phyloP scores from a whole-genome alignment of 1,140 invertebrate genomes.

The Ganaspis sp. region DNA sequence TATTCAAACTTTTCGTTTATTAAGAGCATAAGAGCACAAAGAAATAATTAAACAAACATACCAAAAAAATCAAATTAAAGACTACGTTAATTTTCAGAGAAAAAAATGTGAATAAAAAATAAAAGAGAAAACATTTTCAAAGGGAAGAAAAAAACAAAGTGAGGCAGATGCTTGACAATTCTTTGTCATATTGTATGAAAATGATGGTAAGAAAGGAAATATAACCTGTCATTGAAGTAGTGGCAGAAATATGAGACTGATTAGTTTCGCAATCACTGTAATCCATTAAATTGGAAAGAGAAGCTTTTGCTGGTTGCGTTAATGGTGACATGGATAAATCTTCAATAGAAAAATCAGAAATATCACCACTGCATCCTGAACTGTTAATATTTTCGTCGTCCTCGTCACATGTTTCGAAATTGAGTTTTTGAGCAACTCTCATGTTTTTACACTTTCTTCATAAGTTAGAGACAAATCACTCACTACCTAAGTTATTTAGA shows the following conservation, averaged over 20 bases:
- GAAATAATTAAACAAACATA: too few species aligned
- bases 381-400: constrained; percentile 70
- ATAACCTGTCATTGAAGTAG: constrained; percentile 59
- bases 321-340: constrained; percentile 63
- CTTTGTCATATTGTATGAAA: constrained; percentile 21
- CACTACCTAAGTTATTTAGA: neutral
- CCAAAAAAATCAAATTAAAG: too few species aligned
- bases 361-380: constrained; percentile 70
- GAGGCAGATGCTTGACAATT: neutral
- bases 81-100: too few species aligned
- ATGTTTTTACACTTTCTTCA: constrained; percentile 50
- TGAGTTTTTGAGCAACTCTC: constrained; percentile 67
- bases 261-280: constrained; percentile 66
- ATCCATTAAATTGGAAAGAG: constrained; percentile 64
- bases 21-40: too few species aligned
- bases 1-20: too few species aligned
- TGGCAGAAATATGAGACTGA: constrained; percentile 46
- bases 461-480: neutral
- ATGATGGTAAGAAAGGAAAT: constrained; percentile 25
- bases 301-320: constrained; percentile 68
- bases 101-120: too few species aligned
- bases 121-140: neutral
- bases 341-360: constrained; percentile 65
- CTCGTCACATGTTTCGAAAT: constrained; percentile 67
- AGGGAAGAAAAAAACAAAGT: constrained; percentile 1